Evolutionary conservation across 1,140 invertebrate species (phyloP), one percentile per base, ranked within the genome.

Genomic region (Lucilia sericata): DNA sequence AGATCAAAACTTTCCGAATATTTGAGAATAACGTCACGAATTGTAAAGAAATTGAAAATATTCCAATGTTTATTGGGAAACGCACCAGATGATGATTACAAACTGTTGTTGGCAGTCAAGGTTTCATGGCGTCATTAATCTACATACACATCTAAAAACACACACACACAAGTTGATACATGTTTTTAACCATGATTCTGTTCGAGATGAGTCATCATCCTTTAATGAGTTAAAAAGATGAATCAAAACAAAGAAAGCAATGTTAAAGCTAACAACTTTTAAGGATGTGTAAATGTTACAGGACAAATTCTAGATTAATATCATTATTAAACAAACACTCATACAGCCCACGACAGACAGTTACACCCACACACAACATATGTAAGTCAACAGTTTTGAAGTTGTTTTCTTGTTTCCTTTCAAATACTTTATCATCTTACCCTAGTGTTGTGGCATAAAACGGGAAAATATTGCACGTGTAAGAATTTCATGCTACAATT

Each of bases 91-190:
- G 51, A 55, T 55, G 51, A 55, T 55, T 55, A 55, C 17, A 55
- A 55, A 55, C 51, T 55, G 51, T 55, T 55, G 0, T 12, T 55
- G 51, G 5, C 51, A 55, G 51, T 55, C 5, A 55, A 55, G 51
- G 51, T 55, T 55, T 55, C 51, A 55, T 55, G 51, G 51, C 51
- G 51, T 55, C 51, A 55, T 55, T 55, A 55, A 55, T 55, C 42
- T 42, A 42, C 10, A 17, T 51, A 7, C 49, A 51, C 14, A 17
- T 51, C 14, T n/a, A n/a, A n/a, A n/a, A n/a, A 17, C 17, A 55
- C 51, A 55, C 12, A 55, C 51, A 55, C 7, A 55, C 51, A 55
- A 30, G 25, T 2, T 2, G 25, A 30, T 30, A 30, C 25, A 30
- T 30, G 42, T 10, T 42, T 42, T 7, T 42, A 42, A 8, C 5